Conservation (phyloP, 2,888 invertebrate genomes). For the Chrysopilus asiliformis region DNA sequence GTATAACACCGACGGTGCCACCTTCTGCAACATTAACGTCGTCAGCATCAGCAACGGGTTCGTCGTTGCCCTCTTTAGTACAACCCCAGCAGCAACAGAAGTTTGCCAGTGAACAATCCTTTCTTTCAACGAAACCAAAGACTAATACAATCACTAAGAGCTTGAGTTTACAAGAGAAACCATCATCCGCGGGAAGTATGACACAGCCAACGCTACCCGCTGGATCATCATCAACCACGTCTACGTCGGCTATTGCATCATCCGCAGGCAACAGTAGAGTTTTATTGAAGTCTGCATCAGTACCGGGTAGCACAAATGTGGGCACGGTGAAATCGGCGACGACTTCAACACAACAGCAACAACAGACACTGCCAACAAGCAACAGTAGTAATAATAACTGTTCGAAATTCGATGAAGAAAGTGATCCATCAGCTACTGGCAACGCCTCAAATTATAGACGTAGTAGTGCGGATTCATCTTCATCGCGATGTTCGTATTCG, state of each 20-base stretch:
- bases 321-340: conserved; percentile 24
- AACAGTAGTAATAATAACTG: conserved; percentile 1
- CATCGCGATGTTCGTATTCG: conserved; percentile 7
- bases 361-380: neutral
- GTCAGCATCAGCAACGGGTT: conserved; percentile 18
- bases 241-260: conserved; percentile 11
- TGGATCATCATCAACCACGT: conserved; percentile 10
- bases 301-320: conserved; percentile 34
- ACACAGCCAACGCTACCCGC: conserved; percentile 9
- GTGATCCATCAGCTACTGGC: conserved; percentile 13
- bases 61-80: conserved; percentile 14
- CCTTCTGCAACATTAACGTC: conserved; percentile 31
- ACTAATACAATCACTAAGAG: conserved; percentile 29
- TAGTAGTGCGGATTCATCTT: conserved; percentile 13
- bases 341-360: conserved; percentile 5
- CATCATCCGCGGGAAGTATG: conserved; percentile 1
- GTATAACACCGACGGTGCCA: conserved; percentile 22
- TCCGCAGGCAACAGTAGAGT: conserved; percentile 13
- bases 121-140: conserved; percentile 21
- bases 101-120: neutral
- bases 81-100: neutral
- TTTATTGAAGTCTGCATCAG: conserved; percentile 31
- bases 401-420: conserved; percentile 10
- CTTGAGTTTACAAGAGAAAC: conserved; percentile 27
- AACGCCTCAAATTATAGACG: conserved; percentile 13